Evolutionary conservation across 2,797 vertebrate genomes (phyloP).

Genomic region (Rhynchotus rufescens): DNA sequence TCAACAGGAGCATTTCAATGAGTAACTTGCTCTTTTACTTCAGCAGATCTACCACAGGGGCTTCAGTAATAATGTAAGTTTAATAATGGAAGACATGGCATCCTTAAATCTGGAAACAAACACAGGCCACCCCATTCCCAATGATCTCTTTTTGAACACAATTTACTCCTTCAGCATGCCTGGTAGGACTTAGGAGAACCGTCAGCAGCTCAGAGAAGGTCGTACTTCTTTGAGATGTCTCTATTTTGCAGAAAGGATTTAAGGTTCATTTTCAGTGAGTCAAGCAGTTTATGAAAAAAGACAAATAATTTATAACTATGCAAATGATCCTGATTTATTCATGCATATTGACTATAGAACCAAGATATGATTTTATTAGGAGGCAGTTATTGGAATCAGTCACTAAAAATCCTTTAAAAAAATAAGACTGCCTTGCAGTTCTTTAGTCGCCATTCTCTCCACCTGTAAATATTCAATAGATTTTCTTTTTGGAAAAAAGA

Average conservation of each 20-base stretch:
- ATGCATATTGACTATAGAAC: not conserved
- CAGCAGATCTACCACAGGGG: not conserved
- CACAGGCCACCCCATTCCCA: not conserved
- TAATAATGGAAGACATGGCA: not conserved
- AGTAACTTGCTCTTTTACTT: not conserved
- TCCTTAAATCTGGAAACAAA: not conserved
- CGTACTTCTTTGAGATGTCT: not conserved
- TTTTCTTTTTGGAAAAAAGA: slow-evolving; percentile 4
- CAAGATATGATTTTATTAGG: not conserved
- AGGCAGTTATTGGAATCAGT: not conserved
- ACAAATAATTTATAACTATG: not conserved
- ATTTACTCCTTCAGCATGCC: not conserved
- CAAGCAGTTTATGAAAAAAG: not conserved
- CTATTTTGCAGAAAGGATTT: not conserved
- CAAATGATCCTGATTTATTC: not conserved
- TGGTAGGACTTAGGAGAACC: not conserved
- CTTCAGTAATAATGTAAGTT: not conserved
- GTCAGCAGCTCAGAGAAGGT: not conserved
- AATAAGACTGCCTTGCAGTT: not conserved
- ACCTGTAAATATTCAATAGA: not conserved
- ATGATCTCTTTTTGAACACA: not conserved
- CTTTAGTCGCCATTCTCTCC: not conserved
- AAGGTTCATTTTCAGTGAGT: not conserved
- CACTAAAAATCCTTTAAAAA: not conserved
- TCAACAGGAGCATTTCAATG: not conserved